phyloP scores from a whole-genome alignment of 2,888 invertebrate species.

The Acrocera orbiculus region DNA sequence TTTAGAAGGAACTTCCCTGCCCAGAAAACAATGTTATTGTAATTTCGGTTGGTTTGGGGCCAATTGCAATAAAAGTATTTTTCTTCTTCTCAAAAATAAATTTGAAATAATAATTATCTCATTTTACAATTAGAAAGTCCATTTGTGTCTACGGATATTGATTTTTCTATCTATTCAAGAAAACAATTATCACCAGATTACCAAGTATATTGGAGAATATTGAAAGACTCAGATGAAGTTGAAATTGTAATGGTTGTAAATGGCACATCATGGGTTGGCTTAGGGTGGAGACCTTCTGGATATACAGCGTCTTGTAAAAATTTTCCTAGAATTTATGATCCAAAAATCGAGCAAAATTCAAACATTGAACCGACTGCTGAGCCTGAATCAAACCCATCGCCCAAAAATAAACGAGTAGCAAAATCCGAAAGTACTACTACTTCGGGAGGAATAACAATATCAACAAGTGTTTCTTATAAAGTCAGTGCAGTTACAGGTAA shows the following conservation, averaged over 20 bases:
- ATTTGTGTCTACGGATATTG: constrained; percentile 53
- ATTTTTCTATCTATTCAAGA: constrained; percentile 50
- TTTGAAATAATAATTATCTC: background rate
- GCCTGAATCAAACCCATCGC: constrained; percentile 22
- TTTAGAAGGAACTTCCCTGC: constrained; percentile 60
- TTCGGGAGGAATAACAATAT: constrained; percentile 49
- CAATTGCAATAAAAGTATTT: constrained; percentile 64
- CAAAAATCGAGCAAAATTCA: constrained; percentile 31
- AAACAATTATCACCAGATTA: constrained; percentile 56
- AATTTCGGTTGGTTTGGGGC: constrained; percentile 75
- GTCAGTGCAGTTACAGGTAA: constrained; percentile 41
- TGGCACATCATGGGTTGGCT: constrained; percentile 64
- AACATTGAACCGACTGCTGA: constrained; percentile 27
- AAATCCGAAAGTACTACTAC: constrained; percentile 32
- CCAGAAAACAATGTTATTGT: constrained; percentile 76
- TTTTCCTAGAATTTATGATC: constrained; percentile 48
- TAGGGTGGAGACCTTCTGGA: constrained; percentile 81
- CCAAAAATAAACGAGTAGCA: constrained; percentile 39
- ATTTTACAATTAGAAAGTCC: no score
- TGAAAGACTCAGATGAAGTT: constrained; percentile 68
- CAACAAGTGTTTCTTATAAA: constrained; percentile 63
- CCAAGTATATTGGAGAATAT: constrained; percentile 67
- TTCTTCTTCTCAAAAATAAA: background rate
- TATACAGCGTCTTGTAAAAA: constrained; percentile 61
- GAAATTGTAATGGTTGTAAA: constrained; percentile 80